Evolutionary conservation across 92 coral and sea anemone species (phyloP), one percentile per base, ranked within the genome.

Genomic region (Anthopleura xanthogrammica): DNA sequence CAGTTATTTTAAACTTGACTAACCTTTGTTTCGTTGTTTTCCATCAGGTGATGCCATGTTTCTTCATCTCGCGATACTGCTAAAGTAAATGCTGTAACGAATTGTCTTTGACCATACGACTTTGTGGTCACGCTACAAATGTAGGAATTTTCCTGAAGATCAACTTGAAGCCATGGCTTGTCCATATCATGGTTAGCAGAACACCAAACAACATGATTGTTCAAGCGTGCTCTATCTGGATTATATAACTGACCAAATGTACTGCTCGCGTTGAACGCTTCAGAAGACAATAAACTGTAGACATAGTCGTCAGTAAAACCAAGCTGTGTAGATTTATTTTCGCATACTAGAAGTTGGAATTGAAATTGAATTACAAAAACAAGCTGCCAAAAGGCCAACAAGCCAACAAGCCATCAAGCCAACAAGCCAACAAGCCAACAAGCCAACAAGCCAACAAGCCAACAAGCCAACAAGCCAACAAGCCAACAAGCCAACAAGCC

Each of bases 211-310:
- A n/a, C n/a, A n/a, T n/a, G n/a, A n/a, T n/a, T n/a, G n/a, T n/a
- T n/a, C n/a, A n/a, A n/a, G n/a, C n/a, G n/a, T n/a, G n/a, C n/a
- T n/a, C n/a, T n/a, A n/a, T n/a, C n/a, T n/a, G n/a, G n/a, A n/a
- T n/a, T n/a, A n/a, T n/a, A n/a, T n/a, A n/a, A n/a, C n/a, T n/a
- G n/a, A n/a, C n/a, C n/a, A n/a, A n/a, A n/a, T n/a, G n/a, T n/a
- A n/a, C 77, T 72, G 42, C 77, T 72, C 0, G 77, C 77, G 0
- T 72, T 72, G 52, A 72, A 72, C 4, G 77, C 77, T 72, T 39
- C 43, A 42, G 6, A n/a, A 9, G 77, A 52, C 29, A 72, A 39
- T 39, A 4, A 2, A 39, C 3, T 39, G 50, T 72, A 36, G 3
- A 39, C 4, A 39, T 22, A 72, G 12, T 8, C 42, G 77, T 72